Evolutionary conservation across 1,140 invertebrate genomes (phyloP).

Genomic region (Asbolus verrucosus): DNA sequence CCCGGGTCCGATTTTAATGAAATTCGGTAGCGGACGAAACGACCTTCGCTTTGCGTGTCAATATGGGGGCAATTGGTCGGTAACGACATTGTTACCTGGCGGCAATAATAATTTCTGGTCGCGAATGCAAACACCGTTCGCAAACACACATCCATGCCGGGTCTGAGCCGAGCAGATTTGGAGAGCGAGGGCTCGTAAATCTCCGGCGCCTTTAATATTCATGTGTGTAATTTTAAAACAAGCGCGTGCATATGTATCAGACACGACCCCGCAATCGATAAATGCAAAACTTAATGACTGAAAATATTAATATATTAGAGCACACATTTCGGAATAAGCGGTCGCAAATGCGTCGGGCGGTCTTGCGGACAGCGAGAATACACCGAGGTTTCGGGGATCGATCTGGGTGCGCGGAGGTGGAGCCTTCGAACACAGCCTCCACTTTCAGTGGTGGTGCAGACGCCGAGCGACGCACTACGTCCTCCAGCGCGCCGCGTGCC

Average conservation of each 20-base stretch:
- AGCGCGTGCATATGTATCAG: conserved; percentile 35
- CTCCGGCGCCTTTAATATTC: conserved; percentile 29
- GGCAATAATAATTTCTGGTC: conserved; percentile 11
- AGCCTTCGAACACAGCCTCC: conserved; percentile 23
- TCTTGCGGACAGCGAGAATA: conserved; percentile 38
- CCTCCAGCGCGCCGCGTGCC: neutral
- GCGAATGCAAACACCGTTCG: conserved; percentile 18
- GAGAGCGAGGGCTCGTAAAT: conserved; percentile 16
- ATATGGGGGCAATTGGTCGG: too few relatives aligned
- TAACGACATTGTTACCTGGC: neutral
- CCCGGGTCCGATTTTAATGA: too few relatives aligned
- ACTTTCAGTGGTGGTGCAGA: conserved; percentile 15
- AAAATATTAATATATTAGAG: conserved; percentile 39
- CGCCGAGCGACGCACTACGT: conserved; percentile 26
- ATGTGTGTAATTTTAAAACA: conserved; percentile 36
- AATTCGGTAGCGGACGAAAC: too few relatives aligned
- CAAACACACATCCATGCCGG: conserved; percentile 29
- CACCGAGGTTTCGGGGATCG: conserved; percentile 33
- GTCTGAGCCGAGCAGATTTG: conserved; percentile 32
- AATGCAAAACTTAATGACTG: conserved; percentile 34
- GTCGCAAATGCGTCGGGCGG: conserved; percentile 34
- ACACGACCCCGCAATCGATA: conserved; percentile 27
- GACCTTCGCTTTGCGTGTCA: too few relatives aligned
- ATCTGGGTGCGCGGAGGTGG: conserved; percentile 31
- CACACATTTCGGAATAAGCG: conserved; percentile 33